Evolutionary conservation across 2,113 vertebrate genomes (phyloP).

Genomic region (Chaetodon trifascialis): DNA sequence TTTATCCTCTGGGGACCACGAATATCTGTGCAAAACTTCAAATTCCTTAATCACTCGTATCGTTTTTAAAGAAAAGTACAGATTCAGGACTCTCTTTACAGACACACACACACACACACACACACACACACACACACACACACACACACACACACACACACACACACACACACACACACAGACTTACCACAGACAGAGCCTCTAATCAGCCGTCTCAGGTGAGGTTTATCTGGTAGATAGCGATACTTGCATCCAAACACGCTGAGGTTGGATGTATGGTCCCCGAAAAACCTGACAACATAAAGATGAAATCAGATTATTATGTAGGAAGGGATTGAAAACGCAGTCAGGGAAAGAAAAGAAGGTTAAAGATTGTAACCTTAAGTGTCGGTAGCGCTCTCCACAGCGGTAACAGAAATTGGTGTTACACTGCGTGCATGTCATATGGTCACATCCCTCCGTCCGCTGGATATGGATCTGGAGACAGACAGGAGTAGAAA

Average conservation of each 20-base stretch:
- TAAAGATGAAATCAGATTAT: background rate
- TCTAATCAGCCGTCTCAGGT: constrained; percentile 93
- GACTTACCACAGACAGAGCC: constrained; percentile 97
- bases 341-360: no score
- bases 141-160: background rate
- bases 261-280: constrained; percentile 98
- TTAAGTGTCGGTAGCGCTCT: constrained; percentile 94
- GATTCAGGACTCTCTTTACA: background rate
- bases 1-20: background rate
- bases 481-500: background rate
- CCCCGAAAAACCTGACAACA: constrained; percentile 90
- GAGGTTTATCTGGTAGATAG: constrained; percentile 97
- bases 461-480: constrained; percentile 99
- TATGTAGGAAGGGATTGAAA: background rate
- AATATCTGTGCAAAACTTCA: background rate
- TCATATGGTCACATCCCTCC: constrained; percentile 99
- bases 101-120: background rate
- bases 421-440: constrained; percentile 97
- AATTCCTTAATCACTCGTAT: background rate
- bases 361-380: constrained; percentile 49
- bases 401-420: constrained; percentile 99
- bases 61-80: background rate
- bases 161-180: constrained; percentile 6
- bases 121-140: constrained; percentile 6
- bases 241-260: constrained; percentile 99